Percentiles rank a stretch among this genome's conserved stretches.
These are phyloP conservation scores for Artemia sp. DNA, from an alignment of 2,888 invertebrate species.

Conservation along the genomic window DNA sequence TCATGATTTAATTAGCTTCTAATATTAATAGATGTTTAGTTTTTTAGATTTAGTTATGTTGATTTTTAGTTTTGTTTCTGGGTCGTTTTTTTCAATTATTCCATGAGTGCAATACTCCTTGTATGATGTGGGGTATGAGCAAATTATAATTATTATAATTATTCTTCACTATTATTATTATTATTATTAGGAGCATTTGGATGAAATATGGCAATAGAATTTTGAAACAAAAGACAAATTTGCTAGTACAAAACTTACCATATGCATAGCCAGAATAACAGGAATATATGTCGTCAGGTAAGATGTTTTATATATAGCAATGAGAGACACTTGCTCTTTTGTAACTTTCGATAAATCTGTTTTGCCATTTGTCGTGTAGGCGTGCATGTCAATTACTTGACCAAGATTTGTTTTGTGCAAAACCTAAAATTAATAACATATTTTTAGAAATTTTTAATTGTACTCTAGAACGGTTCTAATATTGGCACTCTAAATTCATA, in stretches of 20 bases:
- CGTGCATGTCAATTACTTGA: not conserved
- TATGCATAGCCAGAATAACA: not conserved
- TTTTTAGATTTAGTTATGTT: too few species aligned
- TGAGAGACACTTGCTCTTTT: not conserved
- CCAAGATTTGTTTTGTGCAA: not conserved
- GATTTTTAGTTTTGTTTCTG: too few species aligned
- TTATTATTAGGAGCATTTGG: too few species aligned
- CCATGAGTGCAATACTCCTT: too few species aligned
- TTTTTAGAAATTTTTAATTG: not conserved
- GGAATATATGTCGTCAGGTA: conserved; percentile 1
- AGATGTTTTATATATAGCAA: conserved; percentile 6
- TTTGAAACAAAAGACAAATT: too few species aligned
- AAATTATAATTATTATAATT: too few species aligned
- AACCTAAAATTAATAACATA: not conserved
- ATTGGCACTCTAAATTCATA: conserved; percentile 29
- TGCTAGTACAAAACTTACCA: not conserved
- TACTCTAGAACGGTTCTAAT: not conserved
- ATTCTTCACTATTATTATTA: too few species aligned
- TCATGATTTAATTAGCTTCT: too few species aligned
- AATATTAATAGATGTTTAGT: too few species aligned
- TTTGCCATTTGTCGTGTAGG: conserved; percentile 5
- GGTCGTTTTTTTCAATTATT: too few species aligned
- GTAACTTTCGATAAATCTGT: conserved; percentile 2
- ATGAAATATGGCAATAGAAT: too few species aligned
- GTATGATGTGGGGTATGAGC: too few species aligned